Evolutionary conservation across 2,888 invertebrate species (phyloP), one percentile per base, ranked within the genome.

Genomic region (Thalpophila matura): DNA sequence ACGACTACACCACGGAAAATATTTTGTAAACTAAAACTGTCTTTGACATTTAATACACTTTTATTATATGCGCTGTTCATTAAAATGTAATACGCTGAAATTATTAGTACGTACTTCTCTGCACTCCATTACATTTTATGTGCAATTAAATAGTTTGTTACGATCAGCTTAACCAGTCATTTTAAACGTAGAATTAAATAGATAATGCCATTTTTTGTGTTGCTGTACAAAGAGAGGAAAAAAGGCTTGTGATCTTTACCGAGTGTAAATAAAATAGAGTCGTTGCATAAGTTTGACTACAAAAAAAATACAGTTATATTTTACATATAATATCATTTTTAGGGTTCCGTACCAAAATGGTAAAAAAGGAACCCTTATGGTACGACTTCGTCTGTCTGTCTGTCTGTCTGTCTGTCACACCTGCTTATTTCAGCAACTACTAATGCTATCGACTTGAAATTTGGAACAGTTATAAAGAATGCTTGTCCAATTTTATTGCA

Each of bases 71-170:
- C 27, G 26, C 47, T 54, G 37, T 68, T 40, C 31, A 35, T 66
- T 47, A 38, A n/a, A 18, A 56, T 56, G 57, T 56, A 66, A 66
- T 49, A 31, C 45, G 38, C 40, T 59, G 37, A 74, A 59, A 49
- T 68, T 49, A 59, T 74, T 45, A 68, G 35, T 54, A 24, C 43
- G 18, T 54, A 49, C 37, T 61, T 53, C 43, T 54, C 31, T 37
- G 31, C 37, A 53, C 31, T 55, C 40, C 46, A 51, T 61, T 46
- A 43, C 62, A 51, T 46, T 74, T 58, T 46, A 68, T 60, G 61
- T 54, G 61, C 43, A 54, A 60, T 49, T 49, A 53, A 49, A 68
- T 74, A 67, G 38, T 73, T 43, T 46, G 61, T 74, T 69, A 53
- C 42, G 26, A 49, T 46, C 27, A 33, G 40, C 47, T 57, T 58